A percentile compares a stretch with the other conserved stretches of the same genome.
These are phyloP conservation scores for Vireo altiloquus DNA, from an alignment of 2,113 vertebrate species.

Conservation along the genomic window DNA sequence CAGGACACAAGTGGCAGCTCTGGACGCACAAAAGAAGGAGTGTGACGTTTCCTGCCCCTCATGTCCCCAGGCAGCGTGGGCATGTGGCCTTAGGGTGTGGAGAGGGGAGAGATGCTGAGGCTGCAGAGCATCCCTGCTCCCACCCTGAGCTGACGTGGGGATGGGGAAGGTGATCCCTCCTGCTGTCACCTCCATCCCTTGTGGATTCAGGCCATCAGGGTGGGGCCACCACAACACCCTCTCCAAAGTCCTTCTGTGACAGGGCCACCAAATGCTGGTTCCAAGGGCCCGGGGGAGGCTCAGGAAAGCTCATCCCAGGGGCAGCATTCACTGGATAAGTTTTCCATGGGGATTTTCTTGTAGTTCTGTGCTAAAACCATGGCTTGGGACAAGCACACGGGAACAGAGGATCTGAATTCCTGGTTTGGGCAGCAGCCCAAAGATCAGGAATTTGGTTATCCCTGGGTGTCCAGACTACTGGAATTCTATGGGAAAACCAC, in stretches of 20 bases:
- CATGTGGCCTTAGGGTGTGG: accelerated
- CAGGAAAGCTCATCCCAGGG: background rate
- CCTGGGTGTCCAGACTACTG: background rate
- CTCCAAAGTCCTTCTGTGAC: background rate
- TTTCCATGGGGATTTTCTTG: background rate
- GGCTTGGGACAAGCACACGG: background rate
- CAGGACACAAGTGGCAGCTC: background rate
- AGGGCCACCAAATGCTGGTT: background rate
- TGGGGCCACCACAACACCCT: background rate
- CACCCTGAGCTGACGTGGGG: accelerated
- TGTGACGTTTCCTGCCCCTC: background rate
- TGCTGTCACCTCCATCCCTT: background rate
- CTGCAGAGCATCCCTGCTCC: background rate
- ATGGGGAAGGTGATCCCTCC: background rate
- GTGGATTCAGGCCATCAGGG: no score
- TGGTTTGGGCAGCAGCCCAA: accelerated
- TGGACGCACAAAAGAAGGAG: background rate
- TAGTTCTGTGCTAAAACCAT: background rate
- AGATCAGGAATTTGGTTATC: no score
- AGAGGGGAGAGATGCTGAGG: background rate
- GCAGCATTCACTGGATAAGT: background rate
- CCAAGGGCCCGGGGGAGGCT: background rate
- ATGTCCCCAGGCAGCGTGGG: accelerated
- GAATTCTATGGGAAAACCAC: background rate
- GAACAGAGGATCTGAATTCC: background rate